Percentiles rank a stretch among this genome's conserved stretches.
These are phyloP conservation scores for Pluvianellus socialis DNA, from an alignment of 2,113 vertebrate genomes.

Conservation along the genomic window DNA sequence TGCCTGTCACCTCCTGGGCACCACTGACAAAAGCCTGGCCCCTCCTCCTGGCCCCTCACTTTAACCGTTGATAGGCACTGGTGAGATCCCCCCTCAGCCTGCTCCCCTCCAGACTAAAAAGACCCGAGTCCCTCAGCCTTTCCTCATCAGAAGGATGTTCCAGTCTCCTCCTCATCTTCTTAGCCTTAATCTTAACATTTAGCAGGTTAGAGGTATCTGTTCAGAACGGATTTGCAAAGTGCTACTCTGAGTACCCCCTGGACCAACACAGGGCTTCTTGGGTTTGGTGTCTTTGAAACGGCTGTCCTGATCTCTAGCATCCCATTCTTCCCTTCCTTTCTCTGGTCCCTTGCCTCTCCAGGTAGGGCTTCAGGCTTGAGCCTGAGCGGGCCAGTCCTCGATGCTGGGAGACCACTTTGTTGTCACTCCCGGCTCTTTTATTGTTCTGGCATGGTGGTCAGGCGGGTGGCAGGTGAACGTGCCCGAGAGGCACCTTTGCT, in stretches of 20 bases:
- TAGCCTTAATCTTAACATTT: not conserved
- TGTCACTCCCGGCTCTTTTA: too few relatives aligned
- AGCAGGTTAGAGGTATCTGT: not conserved
- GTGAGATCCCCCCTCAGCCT: too few relatives aligned
- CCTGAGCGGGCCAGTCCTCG: too few relatives aligned
- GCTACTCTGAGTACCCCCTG: not conserved
- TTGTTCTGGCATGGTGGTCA: too few relatives aligned
- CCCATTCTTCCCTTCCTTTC: not conserved
- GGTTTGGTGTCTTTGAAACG: not conserved
- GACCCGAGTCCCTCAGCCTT: too few relatives aligned
- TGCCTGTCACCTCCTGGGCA: too few relatives aligned
- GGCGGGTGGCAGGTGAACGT: not conserved
- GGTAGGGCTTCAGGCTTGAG: not conserved
- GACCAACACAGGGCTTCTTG: not conserved
- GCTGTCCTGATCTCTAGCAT: not conserved
- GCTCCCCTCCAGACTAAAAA: too few relatives aligned
- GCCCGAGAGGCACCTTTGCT: not conserved
- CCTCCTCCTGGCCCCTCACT: too few relatives aligned
- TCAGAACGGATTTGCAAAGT: not conserved
- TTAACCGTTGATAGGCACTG: too few relatives aligned
- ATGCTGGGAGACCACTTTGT: not conserved
- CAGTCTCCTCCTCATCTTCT: too few relatives aligned
- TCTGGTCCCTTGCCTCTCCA: accelerated
- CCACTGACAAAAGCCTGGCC: too few relatives aligned
- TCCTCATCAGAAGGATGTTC: too few relatives aligned